A percentile compares a stretch with the other conserved stretches of the same genome.
These are phyloP conservation scores for Cantharis rustica DNA, from an alignment of 2,888 invertebrate species.

Conservation along the genomic window DNA sequence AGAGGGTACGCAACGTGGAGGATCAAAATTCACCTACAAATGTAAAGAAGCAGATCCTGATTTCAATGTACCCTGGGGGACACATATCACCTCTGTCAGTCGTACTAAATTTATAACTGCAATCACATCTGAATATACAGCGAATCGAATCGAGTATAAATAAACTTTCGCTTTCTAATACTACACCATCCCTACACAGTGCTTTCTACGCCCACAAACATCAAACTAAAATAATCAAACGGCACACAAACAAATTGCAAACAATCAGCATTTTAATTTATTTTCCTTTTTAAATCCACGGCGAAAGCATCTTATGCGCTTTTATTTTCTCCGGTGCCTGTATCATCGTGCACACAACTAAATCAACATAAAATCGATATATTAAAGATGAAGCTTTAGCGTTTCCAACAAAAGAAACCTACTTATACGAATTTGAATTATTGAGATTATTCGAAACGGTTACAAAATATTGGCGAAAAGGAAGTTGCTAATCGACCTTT, in stretches of 20 bases:
- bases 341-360: neutral
- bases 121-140: conserved; percentile 38
- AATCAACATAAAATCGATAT: neutral
- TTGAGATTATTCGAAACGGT: neutral
- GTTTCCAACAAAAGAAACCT: neutral
- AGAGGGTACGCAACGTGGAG: conserved; percentile 34
- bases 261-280: neutral
- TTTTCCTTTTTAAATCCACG: neutral
- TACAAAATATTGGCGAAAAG: neutral
- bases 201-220: conserved; percentile 29
- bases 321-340: neutral
- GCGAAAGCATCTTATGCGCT: neutral
- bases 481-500: neutral
- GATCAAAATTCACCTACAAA: conserved; percentile 32
- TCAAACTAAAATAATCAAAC: conserved; percentile 9
- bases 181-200: conserved; percentile 24
- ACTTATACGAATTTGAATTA: neutral
- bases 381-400: neutral
- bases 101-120: conserved; percentile 38
- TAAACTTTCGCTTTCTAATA: conserved; percentile 31
- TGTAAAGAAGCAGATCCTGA: conserved; percentile 37
- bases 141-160: conserved; percentile 36
- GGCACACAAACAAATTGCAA: neutral
- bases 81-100: conserved; percentile 40
- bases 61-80: conserved; percentile 43